Conservation (phyloP, 2,113 vertebrate species). For the Bujurquina vittata region DNA sequence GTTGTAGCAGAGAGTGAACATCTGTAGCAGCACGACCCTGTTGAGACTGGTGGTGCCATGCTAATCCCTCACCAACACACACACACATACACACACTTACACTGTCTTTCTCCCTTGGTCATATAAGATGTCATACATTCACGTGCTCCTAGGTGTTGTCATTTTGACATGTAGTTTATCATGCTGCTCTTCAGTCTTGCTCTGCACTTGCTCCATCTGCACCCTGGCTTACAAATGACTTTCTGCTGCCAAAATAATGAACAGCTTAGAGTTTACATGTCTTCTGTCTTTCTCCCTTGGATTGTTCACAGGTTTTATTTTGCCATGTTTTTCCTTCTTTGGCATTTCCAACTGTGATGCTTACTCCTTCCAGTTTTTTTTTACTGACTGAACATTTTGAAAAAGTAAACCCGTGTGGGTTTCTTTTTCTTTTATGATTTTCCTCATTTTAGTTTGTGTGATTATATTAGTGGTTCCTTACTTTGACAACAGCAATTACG, state of each 20-base stretch:
- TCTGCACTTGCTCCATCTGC: constrained; percentile 49
- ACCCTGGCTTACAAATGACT: constrained; percentile 41
- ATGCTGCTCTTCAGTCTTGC: constrained; percentile 33
- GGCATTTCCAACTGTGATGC: not conserved
- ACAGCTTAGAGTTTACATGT: constrained; percentile 40
- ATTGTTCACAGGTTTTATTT: constrained; percentile 9
- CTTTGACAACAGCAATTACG: not conserved
- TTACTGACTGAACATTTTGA: not conserved
- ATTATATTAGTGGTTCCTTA: not conserved
- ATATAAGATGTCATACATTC: constrained; percentile 2
- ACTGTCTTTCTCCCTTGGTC: not conserved
- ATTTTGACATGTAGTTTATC: constrained; percentile 38
- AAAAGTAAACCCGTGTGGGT: not conserved
- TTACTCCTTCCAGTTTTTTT: constrained; percentile 6
- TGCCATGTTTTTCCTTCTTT: constrained; percentile 7
- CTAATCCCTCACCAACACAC: constrained; percentile 45
- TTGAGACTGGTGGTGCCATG: constrained; percentile 52
- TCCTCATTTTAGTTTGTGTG: not conserved
- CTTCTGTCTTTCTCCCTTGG: constrained; percentile 19
- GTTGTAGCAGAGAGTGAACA: constrained; percentile 65
- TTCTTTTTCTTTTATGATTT: not conserved
- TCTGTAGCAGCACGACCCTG: constrained; percentile 69
- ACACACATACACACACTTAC: not conserved
- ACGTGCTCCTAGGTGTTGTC: constrained; percentile 1
- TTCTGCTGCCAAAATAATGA: constrained; percentile 65